Base-by-base conservation (phyloP, 2,888 invertebrate genomes). In the Galerucella nymphaeae region DNA sequence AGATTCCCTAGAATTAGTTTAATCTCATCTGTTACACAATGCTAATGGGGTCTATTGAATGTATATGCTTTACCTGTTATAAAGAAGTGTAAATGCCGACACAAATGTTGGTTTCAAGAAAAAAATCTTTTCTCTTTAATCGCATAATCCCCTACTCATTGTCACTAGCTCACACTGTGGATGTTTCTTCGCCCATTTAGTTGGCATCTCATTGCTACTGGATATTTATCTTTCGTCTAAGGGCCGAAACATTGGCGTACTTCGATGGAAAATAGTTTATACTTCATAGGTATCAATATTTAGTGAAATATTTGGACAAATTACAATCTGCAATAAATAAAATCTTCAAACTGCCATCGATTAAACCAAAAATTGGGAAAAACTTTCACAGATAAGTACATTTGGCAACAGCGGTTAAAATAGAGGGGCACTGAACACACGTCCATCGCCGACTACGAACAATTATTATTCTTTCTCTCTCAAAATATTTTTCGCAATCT, bases 21-120 rank as follows among this genome's bases (percentile, higher is more conserved):
- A 77, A 77, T 77, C 75, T 71, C 77, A 75, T 77, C 72, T 77
- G 73, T 74, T 73, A 75, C 70, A 77, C 75, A 77, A 77, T 77
- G 65, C 75, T 77, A 77, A 75, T 75, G 77, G 72, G 58, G 63
- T 59, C 16, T 16, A 66, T 66, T 69, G 66, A 74, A 74, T 72
- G 48, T 67, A 67, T 66, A 65, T 68, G 67, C 71, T 67, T n/a
- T 71, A 71, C 63, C 71, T 65, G 74, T 58, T 68, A n/a, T n/a
- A 55, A 69, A 70, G 63, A 70, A 65, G 67, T 71, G 78, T 80
- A 78, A 82, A 79, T 80, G 77, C 80, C 80, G 81, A 80, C 81
- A 79, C 80, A 80, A 75, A 76, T 75, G 75, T 72, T 72, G 76
- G 67, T 64, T 71, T 70, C 42, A 41, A 72, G 72, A 72, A 72